Conservation (phyloP, 2,888 invertebrate genomes). For the Caenorhabditis angaria region DNA sequence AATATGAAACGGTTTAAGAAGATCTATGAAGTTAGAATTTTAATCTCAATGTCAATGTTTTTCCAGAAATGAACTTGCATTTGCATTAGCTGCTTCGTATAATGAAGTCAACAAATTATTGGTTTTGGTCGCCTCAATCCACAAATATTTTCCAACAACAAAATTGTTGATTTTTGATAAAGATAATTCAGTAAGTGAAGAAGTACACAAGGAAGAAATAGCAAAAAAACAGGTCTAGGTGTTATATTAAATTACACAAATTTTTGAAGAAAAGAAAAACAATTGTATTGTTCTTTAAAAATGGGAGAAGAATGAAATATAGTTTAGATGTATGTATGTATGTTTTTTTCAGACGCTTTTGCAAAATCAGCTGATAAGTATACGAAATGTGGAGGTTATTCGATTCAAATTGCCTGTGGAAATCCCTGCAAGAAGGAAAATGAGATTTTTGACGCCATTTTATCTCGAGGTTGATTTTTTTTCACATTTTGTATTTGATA, state of each 20-base stretch:
- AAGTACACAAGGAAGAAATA: too few species aligned
- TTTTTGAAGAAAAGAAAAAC: conserved; percentile 19
- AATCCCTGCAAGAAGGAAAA: not conserved
- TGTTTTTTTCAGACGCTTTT: conserved; percentile 30
- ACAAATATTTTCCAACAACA: conserved; percentile 26
- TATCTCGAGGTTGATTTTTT: conserved; percentile 31
- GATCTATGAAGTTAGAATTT: not conserved
- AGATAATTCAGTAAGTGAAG: conserved; percentile 34
- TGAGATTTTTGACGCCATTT: conserved; percentile 18
- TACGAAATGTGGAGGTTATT: conserved; percentile 35
- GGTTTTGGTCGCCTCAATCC: conserved; percentile 43
- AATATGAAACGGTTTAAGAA: not conserved
- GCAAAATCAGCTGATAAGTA: conserved; percentile 33
- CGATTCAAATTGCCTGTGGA: not conserved
- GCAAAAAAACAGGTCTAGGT: conserved; percentile 6
- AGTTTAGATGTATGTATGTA: too few species aligned
- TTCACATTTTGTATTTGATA: not conserved
- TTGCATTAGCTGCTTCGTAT: conserved; percentile 25
- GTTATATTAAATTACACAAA: conserved; percentile 4
- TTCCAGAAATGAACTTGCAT: conserved; percentile 17
- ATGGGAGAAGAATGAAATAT: too few species aligned
- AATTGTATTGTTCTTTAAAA: conserved; percentile 14
- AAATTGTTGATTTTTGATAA: conserved; percentile 38
- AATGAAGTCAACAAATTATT: conserved; percentile 33
- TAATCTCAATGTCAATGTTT: not conserved